Evolutionary conservation across 23 tunicate genomes (phyloP), one percentile per base, ranked within the genome.

Genomic region (Halocynthia aurantium): DNA sequence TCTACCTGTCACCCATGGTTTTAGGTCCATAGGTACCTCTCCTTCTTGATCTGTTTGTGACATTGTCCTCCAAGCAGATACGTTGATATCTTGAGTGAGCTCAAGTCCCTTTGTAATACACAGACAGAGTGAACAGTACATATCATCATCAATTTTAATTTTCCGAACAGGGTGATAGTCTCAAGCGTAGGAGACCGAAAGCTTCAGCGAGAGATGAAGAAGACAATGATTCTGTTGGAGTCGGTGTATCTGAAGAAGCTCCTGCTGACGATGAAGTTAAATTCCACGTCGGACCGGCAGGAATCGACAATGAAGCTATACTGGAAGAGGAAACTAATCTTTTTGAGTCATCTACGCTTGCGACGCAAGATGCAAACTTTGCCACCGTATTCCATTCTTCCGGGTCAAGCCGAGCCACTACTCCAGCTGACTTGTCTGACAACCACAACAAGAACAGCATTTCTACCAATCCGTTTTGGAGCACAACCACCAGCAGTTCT

Each of bases 401-500:
- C 8, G 31, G 57, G 20, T 74, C 78, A 17, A 74, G 78, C 22
- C 78, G 78, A 13, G 60, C 78, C 15, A 50, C 5, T 22, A 74
- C 78, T 49, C 78, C 78, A 51, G 62, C 64, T 20, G 56, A 56
- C 57, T 13, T 8, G 13, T 8, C 62, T 12, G 50, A 62, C 13
- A 15, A 15, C 31, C 31, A 49, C 70, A 8, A 44, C 21, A 15
- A 53, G 19, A 54, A 62, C 8, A 10, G 18, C 22, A 18, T 53
- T 55, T 54, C 90, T 0, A 90, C 86, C n/a, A 92, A 92, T 65
- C 98, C 98, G 10, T 92, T 92, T 54, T 83, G 86, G 86, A 62
- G 81, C 10, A 78, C 86, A 9, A 78, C 98, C 5, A 81, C 87
- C 0, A 51, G 70, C 7, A 84, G 86, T n/a, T 87, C 76, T 9